Evolutionary conservation across 1,140 invertebrate species (phyloP).

Genomic region (Heliconius congener): DNA sequence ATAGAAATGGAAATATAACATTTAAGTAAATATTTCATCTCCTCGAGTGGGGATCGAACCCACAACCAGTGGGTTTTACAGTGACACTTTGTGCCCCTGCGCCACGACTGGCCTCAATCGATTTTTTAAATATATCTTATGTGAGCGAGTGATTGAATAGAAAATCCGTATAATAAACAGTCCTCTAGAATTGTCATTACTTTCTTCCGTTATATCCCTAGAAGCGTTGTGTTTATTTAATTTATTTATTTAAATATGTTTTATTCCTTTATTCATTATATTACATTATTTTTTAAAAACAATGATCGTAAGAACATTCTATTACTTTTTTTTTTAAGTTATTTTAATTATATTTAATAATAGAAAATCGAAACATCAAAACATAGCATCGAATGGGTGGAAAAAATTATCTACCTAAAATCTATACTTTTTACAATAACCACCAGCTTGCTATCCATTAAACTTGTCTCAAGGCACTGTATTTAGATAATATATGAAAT

Average conservation of each 20-base stretch:
- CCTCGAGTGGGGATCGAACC: too few species aligned
- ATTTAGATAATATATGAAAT: constrained; percentile 70
- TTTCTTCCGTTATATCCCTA: neutral
- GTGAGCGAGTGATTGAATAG: neutral
- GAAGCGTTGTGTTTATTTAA: neutral
- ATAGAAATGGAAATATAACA: too few species aligned
- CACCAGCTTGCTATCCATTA: constrained; percentile 46
- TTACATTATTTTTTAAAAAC: too few species aligned
- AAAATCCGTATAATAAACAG: neutral
- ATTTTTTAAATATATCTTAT: neutral
- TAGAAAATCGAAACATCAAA: neutral
- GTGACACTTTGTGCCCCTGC: too few species aligned
- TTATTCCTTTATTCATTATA: too few species aligned
- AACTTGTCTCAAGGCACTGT: constrained; percentile 72
- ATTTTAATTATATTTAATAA: too few species aligned
- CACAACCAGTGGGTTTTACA: too few species aligned
- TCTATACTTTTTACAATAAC: constrained; percentile 51
- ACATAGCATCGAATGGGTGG: constrained; percentile 36
- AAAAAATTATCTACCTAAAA: constrained; percentile 50
- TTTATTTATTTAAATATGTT: neutral
- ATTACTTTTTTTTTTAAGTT: neutral
- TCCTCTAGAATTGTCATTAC: neutral
- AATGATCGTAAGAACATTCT: neutral
- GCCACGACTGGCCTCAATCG: too few species aligned
- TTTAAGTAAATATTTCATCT: too few species aligned